These are phyloP conservation scores for Acanthacorydalis orientalis DNA, from an alignment of 2,888 invertebrate species.

Conservation along the genomic window DNA sequence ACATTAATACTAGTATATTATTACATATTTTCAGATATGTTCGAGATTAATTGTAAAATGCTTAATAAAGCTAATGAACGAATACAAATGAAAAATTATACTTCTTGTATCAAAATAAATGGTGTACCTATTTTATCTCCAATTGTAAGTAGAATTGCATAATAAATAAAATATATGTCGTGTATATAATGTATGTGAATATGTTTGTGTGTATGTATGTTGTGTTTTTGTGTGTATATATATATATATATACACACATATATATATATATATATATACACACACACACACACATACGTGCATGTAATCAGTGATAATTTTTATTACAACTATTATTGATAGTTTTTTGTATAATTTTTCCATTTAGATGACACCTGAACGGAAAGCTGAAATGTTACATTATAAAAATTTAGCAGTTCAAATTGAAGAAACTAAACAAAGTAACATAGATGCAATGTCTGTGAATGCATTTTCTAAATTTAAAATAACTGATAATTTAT, in stretches of 20 bases:
- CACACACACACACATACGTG: not conserved
- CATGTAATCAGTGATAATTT: conserved; percentile 6
- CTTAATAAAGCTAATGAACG: not conserved
- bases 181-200: no score
- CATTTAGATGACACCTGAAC: conserved; percentile 45
- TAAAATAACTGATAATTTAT: no score
- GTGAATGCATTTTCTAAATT: no score
- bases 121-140: conserved; percentile 61
- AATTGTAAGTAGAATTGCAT: conserved; percentile 35
- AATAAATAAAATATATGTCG: not conserved
- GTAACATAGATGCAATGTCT: not conserved
- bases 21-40: not conserved
- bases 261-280: not conserved
- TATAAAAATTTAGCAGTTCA: conserved; percentile 49
- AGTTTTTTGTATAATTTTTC: conserved; percentile 6
- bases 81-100: conserved; percentile 25
- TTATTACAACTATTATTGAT: not conserved
- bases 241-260: not conserved
- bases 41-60: not conserved
- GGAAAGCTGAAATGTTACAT: conserved; percentile 44
- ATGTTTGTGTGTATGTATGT: no score
- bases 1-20: not conserved
- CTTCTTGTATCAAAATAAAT: conserved; percentile 56
- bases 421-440: conserved; percentile 30
- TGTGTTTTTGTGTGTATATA: no score